Percentiles rank a stretch among this genome's conserved stretches.
Conservation (phyloP, 2,888 invertebrate genomes). For the Hanleya hanleyi region DNA sequence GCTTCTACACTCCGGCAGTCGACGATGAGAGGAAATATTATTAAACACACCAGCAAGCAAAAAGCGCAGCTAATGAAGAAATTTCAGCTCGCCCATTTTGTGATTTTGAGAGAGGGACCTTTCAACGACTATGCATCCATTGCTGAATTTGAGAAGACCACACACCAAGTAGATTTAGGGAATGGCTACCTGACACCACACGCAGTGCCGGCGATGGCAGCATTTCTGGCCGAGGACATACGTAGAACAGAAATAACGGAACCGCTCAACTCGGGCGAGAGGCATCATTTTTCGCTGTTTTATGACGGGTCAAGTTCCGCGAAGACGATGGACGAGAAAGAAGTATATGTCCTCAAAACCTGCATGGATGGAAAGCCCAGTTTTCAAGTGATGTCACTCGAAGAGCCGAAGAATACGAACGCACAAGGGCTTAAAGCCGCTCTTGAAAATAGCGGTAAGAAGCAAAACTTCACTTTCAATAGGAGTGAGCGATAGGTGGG, state of each 20-base stretch:
- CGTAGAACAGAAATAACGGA: too few species aligned
- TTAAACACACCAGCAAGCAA: neutral
- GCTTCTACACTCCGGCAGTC: neutral
- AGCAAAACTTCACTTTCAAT: neutral
- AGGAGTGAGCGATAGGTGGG: neutral
- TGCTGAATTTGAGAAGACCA: neutral
- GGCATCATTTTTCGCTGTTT: too few species aligned
- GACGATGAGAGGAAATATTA: neutral
- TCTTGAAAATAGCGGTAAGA: neutral
- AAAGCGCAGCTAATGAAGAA: neutral
- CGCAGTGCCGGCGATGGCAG: neutral
- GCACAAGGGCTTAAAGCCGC: neutral
- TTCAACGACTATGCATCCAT: neutral
- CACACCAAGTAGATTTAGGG: neutral
- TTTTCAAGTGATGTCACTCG: neutral
- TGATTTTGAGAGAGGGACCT: too few species aligned
- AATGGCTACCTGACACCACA: neutral
- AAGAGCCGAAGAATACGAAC: neutral
- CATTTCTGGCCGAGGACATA: neutral
- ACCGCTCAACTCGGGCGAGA: too few species aligned
- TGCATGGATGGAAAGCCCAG: neutral
- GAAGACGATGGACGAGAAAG: neutral
- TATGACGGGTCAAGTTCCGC: too few species aligned
- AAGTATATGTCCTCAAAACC: neutral
- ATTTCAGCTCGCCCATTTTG: neutral